Evolutionary conservation across 2,113 vertebrate genomes (phyloP).

Genomic region (Varanus salvator): DNA sequence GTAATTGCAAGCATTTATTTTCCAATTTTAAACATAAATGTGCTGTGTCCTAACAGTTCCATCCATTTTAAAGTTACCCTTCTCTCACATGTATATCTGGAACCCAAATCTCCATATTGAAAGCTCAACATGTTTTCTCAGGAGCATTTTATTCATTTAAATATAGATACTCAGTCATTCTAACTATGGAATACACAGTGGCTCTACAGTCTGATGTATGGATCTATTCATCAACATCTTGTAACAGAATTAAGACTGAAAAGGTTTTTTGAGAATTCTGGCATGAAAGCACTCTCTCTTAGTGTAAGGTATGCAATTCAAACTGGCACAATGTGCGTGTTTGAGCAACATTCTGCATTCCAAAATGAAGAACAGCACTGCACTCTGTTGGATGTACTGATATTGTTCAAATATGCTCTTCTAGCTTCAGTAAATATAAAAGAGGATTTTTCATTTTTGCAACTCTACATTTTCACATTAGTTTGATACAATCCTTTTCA

Average conservation of each 20-base stretch:
- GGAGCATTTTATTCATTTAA: neutral
- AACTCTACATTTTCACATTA: slow-evolving; percentile 10
- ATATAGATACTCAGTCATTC: neutral
- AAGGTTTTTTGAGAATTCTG: slow-evolving; percentile 17
- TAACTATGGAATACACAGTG: slow-evolving; percentile 12
- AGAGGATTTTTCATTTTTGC: neutral
- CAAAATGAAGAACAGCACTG: slow-evolving; percentile 49
- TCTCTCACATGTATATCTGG: neutral
- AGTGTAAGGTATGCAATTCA: slow-evolving; percentile 5
- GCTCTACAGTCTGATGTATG: neutral
- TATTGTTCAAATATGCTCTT: slow-evolving; percentile 12
- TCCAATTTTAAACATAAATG: neutral
- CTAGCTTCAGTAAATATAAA: neutral
- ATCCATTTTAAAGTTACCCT: neutral
- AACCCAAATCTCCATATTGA: neutral
- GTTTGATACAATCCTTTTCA: slow-evolving; percentile 24
- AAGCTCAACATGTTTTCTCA: slow-evolving; percentile 5
- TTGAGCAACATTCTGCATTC: slow-evolving; percentile 29
- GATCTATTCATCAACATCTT: slow-evolving; percentile 28
- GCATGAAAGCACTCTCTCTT: neutral
- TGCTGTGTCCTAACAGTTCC: neutral
- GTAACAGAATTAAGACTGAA: slow-evolving; percentile 16
- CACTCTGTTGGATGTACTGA: slow-evolving; percentile 41
- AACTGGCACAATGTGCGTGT: slow-evolving; percentile 13
- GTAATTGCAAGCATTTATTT: neutral